phyloP scores from a whole-genome alignment of 2,888 invertebrate species.

The Orthonevra nobilis region DNA sequence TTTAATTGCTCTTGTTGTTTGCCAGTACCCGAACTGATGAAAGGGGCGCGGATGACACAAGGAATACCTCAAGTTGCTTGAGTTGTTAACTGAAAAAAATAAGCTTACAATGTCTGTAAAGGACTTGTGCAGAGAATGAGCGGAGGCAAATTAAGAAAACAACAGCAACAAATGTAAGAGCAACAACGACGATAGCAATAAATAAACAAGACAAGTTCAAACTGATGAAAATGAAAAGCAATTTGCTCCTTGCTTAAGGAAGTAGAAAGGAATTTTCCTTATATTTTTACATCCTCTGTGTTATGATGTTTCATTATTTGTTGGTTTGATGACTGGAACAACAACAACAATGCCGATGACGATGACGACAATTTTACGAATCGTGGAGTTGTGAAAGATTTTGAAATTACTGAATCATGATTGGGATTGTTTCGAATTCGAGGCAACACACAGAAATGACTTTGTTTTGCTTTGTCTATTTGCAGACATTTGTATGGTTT shows the following conservation, averaged over 20 bases:
- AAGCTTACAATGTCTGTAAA: background rate
- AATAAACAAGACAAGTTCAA: slow-evolving; percentile 65
- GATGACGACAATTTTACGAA: slow-evolving; percentile 10
- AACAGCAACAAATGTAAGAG: slow-evolving; percentile 50
- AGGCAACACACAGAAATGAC: too few relatives aligned
- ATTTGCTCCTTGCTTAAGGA: slow-evolving; percentile 41
- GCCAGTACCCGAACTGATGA: background rate
- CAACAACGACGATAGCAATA: slow-evolving; percentile 53
- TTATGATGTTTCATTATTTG: slow-evolving; percentile 33
- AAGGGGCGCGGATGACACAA: background rate
- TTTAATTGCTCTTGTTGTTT: slow-evolving; percentile 67
- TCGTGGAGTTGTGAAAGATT: too few relatives aligned
- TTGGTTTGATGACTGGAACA: slow-evolving; percentile 34
- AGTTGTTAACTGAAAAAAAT: slow-evolving; percentile 22
- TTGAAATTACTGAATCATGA: slow-evolving; percentile 62
- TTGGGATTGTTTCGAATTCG: too few relatives aligned
- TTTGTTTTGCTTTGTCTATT: too few relatives aligned
- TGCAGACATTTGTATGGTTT: too few relatives aligned
- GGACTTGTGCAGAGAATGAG: background rate
- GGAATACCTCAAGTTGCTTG: slow-evolving; percentile 6
- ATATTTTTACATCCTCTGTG: background rate
- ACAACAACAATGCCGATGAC: slow-evolving; percentile 17
- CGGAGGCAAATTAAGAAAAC: slow-evolving; percentile 52
- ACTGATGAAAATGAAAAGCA: slow-evolving; percentile 66
- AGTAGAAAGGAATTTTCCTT: slow-evolving; percentile 36